Percentiles rank a stretch among this genome's conserved stretches.
Evolutionary conservation across 2,113 vertebrate species (phyloP).

Genomic region (Oriolus oriolus): DNA sequence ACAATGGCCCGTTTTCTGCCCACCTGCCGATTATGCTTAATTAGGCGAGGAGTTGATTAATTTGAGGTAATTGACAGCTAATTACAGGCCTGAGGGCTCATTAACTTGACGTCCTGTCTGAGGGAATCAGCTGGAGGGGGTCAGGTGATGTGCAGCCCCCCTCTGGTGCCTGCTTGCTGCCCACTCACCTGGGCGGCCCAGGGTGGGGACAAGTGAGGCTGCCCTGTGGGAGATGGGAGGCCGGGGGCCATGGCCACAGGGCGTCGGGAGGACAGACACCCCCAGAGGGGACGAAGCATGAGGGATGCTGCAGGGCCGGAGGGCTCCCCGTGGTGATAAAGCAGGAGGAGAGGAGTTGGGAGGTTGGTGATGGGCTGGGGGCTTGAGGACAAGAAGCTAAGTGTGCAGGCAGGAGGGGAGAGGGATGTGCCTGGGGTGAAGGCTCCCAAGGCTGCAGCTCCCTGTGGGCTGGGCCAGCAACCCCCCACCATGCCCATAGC

Average conservation of each 20-base stretch:
- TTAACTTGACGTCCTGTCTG: slow-evolving; percentile 90
- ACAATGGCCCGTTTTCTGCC: slow-evolving; percentile 90
- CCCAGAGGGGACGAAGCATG: accelerated
- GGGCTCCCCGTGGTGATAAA: background rate
- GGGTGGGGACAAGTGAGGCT: background rate
- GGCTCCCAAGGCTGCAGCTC: background rate
- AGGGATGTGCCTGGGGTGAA: background rate
- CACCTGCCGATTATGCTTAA: slow-evolving; percentile 96
- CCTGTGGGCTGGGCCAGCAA: background rate
- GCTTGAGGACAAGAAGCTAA: background rate
- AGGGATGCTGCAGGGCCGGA: background rate
- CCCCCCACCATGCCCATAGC: background rate
- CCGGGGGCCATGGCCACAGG: background rate
- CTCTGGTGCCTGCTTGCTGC: background rate
- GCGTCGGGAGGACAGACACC: accelerated
- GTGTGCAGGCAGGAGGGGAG: background rate
- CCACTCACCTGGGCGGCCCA: slow-evolving; percentile 13
- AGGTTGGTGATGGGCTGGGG: background rate
- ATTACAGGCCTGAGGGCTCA: slow-evolving; percentile 91
- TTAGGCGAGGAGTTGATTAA: slow-evolving; percentile 99
- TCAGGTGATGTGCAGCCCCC: slow-evolving; percentile 70
- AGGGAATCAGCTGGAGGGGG: slow-evolving; percentile 79
- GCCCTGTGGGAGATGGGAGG: background rate
- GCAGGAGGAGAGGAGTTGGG: background rate
- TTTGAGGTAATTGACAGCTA: slow-evolving; percentile 99